Conservation (phyloP, 2,113 vertebrate species). For the Pollimyrus isidori region DNA sequence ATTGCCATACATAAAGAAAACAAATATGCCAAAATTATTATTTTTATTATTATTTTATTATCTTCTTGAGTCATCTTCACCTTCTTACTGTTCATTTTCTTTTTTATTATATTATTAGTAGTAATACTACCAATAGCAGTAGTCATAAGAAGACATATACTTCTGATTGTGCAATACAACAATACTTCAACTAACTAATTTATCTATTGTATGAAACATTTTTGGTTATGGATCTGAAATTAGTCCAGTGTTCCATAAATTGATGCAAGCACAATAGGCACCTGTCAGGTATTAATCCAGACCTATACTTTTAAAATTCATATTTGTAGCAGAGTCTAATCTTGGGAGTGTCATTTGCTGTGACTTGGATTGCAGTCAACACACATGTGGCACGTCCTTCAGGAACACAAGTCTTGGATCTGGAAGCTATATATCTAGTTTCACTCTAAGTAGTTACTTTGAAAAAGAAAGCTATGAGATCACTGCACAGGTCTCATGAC, state of each 20-base stretch:
- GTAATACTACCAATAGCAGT: not conserved
- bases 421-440: not conserved
- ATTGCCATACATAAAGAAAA: not conserved
- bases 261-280: not conserved
- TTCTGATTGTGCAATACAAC: not conserved
- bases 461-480: not conserved
- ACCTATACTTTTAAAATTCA: not conserved
- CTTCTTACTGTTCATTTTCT: not conserved
- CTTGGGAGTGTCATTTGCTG: not conserved
- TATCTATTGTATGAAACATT: not conserved
- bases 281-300: not conserved
- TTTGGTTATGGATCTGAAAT: not conserved
- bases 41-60: not conserved
- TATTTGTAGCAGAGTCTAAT: not conserved
- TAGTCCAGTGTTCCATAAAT: not conserved
- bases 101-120: not conserved
- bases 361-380: not conserved
- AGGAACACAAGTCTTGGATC: not conserved
- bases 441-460: not conserved
- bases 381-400: not conserved
- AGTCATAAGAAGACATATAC: not conserved
- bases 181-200: not conserved
- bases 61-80: not conserved
- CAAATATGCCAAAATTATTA: not conserved
- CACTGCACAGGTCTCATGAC: not conserved